Evolutionary conservation across 1,140 invertebrate species (phyloP), one percentile per base, ranked within the genome.

Genomic region (Anthonomus grandis): DNA sequence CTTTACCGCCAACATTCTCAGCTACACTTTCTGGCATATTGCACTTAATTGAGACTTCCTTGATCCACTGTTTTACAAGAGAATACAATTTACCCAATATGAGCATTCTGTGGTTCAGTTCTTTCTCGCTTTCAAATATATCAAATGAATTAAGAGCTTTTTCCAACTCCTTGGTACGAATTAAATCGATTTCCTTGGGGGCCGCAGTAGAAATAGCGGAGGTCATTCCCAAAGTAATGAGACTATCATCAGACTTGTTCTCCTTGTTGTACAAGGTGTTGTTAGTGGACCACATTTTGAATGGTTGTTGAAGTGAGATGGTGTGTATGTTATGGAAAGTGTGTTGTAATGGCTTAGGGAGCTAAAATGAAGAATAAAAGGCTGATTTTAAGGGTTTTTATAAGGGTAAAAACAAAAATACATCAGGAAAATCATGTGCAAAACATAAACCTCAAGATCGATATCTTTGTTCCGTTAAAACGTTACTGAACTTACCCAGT

Each of bases 1-100:
- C 95, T 78, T 98, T 98, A 3, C 97, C 97, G 41, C 96, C 95
- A 60, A 97, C 85, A 69, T 85, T 84, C 57, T 92, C 89, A 5
- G 91, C 90, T 0, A 91, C 84, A 67, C 83, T 87, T 60, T 83
- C 80, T 4, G 93, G 93, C 85, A 97, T 91, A 71, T 93, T 93
- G 73, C 91, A 91, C 64, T 85, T 79, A 44, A 94, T 76, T 60
- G 91, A 94, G 10, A 94, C 81, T 63, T 95, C 88, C 68, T 84
- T 81, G 50, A 97, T 95, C 95, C 95, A 98, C 69, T 90, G 82
- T 68, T 92, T 88, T 0, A 96, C 93, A 9, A 98, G 75, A 8
- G 84, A 79, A 76, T 97, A 95, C 22, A 98, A 75, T 74, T 95
- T 91, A 42, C 85, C 85, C 57, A 89, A 74, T 34, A 89, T 86